Evolutionary conservation across 2,888 invertebrate species (phyloP), one percentile per base, ranked within the genome.

Genomic region (Andrena minutula): DNA sequence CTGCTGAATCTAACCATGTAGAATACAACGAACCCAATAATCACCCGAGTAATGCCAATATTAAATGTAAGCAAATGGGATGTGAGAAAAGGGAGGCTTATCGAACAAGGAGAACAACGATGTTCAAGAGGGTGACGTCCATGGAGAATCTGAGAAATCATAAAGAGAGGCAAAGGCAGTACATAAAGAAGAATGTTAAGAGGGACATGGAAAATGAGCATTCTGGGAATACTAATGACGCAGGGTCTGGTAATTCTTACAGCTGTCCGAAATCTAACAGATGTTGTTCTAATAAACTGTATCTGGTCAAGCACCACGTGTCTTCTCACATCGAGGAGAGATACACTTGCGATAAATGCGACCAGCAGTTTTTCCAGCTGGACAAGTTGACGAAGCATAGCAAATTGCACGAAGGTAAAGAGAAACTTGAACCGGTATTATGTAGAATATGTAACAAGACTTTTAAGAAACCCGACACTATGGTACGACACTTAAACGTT

Each of bases 401-500:
- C 2, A 88, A 90, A 75, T 20, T 85, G 6, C 90, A 91, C 12
- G 79, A 82, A 30, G 70, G 74, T 4, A 88, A 89, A 28, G 85
- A 84, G 2, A 91, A 89, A 77, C 68, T 79, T 2, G 80, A 88
- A 16, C 84, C 89, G 7, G 89, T 90, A 16, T 74, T 56, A 28
- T 93, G 93, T 68, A 88, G 85, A 63, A 92, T 93, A 71, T 93
- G 93, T 47, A 85, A 91, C 7, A 93, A 92, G 73, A 90, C 74
- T 75, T 93, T 93, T 71, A 85, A 89, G 8, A 93, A 92, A 83
- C 83, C 82, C 0, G 88, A 90, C 12, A 92, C 92, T 2, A 92
- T 93, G 92, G 90, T 93, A 2, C 87, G 92, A 66, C 93, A 93
- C 53, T 85, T 93, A 66, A 90, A 92, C 74, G 79, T 89, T 56